Evolutionary conservation across 1,140 invertebrate genomes (phyloP).

Genomic region (Rhopalosiphum padi): DNA sequence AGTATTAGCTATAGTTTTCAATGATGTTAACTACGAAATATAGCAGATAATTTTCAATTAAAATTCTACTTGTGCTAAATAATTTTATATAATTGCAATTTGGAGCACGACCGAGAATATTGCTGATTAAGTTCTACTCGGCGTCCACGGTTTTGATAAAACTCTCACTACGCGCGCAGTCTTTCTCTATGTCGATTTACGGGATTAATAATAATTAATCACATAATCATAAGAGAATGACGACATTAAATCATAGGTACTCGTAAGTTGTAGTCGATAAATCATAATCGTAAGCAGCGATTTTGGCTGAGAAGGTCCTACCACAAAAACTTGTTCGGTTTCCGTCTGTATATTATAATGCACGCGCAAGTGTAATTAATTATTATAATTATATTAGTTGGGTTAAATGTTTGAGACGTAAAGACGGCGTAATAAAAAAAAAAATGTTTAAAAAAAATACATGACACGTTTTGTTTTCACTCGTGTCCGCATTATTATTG

Average conservation of each 20-base stretch:
- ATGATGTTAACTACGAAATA: not conserved
- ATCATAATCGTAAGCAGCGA: not conserved
- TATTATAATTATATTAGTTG: not conserved
- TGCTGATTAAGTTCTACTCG: not conserved
- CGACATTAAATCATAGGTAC: not conserved
- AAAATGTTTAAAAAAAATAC: not conserved
- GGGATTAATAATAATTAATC: not conserved
- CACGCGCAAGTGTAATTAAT: not conserved
- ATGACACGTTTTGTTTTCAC: not conserved
- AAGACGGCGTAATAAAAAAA: not conserved
- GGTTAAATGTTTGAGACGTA: not conserved
- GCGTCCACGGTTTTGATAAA: not conserved
- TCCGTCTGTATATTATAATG: not conserved
- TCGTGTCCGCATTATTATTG: slow-evolving; percentile 3
- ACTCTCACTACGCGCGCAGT: not conserved
- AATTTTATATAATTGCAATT: not conserved
- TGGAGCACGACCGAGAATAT: not conserved
- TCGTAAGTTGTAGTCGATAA: not conserved
- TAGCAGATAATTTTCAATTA: not conserved
- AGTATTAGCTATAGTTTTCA: not conserved
- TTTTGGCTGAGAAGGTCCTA: not conserved
- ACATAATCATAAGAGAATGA: not conserved
- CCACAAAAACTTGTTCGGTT: not conserved
- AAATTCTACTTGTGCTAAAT: not conserved
- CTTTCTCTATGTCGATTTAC: not conserved